Conservation (phyloP, 2,888 invertebrate genomes). For the Psylliodes chrysocephalus region DNA sequence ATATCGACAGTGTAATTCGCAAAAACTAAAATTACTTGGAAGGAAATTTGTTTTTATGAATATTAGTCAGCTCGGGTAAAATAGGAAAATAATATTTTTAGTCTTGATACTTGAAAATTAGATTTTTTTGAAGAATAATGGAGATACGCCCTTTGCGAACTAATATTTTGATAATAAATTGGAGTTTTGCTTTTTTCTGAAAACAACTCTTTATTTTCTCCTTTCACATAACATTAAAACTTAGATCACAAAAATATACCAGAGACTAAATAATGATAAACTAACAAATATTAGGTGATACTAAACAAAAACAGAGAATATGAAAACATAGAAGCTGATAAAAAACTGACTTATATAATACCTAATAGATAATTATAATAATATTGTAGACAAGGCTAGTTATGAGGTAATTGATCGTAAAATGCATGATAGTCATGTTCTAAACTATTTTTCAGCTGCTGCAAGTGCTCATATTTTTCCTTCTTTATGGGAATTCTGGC, state of each 20-base stretch:
- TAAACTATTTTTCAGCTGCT: conserved; percentile 34
- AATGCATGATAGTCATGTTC: conserved; percentile 35
- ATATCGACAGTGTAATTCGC: too few species aligned
- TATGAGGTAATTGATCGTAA: conserved; percentile 30
- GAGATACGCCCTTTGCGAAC: background rate
- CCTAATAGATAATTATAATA: too few species aligned
- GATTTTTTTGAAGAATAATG: background rate
- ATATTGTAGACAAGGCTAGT: too few species aligned
- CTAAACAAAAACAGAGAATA: background rate
- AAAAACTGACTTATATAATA: background rate
- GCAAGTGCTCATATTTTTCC: conserved; percentile 36
- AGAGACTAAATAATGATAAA: background rate
- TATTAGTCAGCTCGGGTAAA: too few species aligned
- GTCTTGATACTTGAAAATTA: background rate
- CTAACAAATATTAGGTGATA: background rate
- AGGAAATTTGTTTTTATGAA: too few species aligned
- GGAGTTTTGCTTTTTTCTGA: background rate
- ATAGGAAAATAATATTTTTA: too few species aligned
- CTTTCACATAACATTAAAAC: background rate
- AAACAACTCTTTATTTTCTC: background rate
- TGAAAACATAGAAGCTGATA: background rate
- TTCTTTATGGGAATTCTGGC: conserved; percentile 40
- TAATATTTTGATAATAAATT: background rate
- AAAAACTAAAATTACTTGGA: too few species aligned
- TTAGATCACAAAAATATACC: background rate